Conservation (phyloP, 2,113 vertebrate species). For the Rhynchopsitta pachyrhyncha region DNA sequence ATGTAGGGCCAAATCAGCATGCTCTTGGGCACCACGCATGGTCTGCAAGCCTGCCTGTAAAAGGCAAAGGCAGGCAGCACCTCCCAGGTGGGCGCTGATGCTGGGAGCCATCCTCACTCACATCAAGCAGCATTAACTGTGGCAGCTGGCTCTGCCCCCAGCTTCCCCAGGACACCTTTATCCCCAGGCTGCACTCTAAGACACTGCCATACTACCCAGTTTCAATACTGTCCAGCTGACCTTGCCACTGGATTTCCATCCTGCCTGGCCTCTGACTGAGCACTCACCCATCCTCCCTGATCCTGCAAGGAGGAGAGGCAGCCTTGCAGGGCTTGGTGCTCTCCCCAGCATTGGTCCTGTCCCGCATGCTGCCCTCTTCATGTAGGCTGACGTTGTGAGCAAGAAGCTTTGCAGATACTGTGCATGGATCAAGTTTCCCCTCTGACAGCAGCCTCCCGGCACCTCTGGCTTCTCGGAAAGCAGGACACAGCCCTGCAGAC, state of each 20-base stretch:
- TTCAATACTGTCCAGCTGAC: not conserved
- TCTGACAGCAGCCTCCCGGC: not conserved
- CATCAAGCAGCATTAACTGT: too few relatives aligned
- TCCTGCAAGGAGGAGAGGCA: not conserved
- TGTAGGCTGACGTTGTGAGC: not conserved
- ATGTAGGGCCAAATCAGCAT: not conserved
- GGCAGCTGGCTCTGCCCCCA: not conserved
- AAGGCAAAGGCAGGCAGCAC: not conserved
- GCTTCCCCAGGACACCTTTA: not conserved
- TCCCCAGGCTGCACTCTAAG: not conserved
- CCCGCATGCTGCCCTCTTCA: not conserved
- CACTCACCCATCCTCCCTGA: fast-evolving
- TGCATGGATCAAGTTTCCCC: not conserved
- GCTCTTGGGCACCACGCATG: not conserved
- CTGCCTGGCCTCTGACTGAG: fast-evolving
- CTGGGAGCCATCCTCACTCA: not conserved
- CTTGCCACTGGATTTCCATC: not conserved
- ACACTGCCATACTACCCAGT: not conserved
- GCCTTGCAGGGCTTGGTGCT: not conserved
- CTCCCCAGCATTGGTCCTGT: not conserved
- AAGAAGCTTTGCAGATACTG: not conserved
- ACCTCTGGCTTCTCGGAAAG: not conserved
- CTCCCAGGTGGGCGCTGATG: not conserved
- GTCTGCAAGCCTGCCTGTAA: not conserved
- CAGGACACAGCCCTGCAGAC: not conserved